These are phyloP conservation scores for Mystacides longicornis DNA, from an alignment of 2,888 invertebrate genomes.

Conservation along the genomic window DNA sequence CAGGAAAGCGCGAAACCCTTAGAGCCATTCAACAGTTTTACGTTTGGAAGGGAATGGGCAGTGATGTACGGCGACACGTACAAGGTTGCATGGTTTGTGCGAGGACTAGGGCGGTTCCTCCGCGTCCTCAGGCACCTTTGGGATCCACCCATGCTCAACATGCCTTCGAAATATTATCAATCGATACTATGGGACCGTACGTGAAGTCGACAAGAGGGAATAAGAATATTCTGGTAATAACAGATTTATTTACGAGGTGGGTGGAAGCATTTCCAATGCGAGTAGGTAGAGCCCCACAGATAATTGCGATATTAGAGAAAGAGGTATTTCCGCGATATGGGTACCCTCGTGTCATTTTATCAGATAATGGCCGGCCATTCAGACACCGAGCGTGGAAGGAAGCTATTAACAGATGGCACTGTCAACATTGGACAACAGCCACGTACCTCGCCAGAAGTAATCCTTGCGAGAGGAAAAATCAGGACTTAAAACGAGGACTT, in stretches of 20 bases:
- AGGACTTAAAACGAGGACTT: constrained; percentile 27
- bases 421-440: too few species aligned
- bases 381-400: background rate
- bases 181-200: too few species aligned
- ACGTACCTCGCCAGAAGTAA: constrained; percentile 27
- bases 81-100: background rate
- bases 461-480: constrained; percentile 26
- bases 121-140: background rate
- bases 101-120: background rate
- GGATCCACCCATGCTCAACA: background rate
- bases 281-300: too few species aligned
- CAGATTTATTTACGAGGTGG: too few species aligned
- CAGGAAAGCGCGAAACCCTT: background rate
- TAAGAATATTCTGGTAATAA: constrained; percentile 24
- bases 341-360: background rate
- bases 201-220: constrained; percentile 14
- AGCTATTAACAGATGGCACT: constrained; percentile 21
- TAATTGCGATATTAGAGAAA: constrained; percentile 27
- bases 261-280: too few species aligned
- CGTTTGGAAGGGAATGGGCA: background rate
- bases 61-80: background rate
- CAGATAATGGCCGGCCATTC: constrained; percentile 2
- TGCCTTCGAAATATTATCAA: background rate
- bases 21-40: background rate
- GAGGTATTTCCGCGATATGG: background rate